Evolutionary conservation across 2,888 invertebrate species (phyloP).

Genomic region (Seira musarum): DNA sequence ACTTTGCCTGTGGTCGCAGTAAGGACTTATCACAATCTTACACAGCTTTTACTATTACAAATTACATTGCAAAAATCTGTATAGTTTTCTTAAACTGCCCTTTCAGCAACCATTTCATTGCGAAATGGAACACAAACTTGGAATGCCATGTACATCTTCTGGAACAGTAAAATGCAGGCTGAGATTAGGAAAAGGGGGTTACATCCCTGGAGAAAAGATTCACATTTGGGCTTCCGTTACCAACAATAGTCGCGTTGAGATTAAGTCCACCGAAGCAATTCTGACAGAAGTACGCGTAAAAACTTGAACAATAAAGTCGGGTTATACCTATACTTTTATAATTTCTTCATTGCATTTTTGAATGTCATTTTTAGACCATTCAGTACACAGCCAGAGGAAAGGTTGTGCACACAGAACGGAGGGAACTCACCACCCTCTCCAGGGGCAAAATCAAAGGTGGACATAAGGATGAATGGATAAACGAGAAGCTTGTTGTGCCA

Average conservation of each 20-base stretch:
- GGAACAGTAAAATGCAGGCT: slow-evolving; percentile 91
- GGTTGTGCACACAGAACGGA: slow-evolving; percentile 88
- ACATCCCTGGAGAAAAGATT: slow-evolving; percentile 94
- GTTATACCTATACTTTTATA: background rate
- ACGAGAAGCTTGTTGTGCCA: slow-evolving; percentile 91
- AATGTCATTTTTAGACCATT: slow-evolving; percentile 79
- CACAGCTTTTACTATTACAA: slow-evolving; percentile 20
- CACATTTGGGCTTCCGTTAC: slow-evolving; percentile 87
- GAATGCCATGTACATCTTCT: slow-evolving; percentile 86
- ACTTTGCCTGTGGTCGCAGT: slow-evolving; percentile 84
- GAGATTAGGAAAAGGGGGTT: slow-evolving; percentile 91
- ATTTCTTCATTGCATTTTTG: background rate
- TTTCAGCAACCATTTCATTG: slow-evolving; percentile 89
- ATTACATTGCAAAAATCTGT: slow-evolving; percentile 6
- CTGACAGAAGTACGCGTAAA: slow-evolving; percentile 81
- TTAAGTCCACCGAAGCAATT: slow-evolving; percentile 88
- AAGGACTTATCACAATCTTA: too few relatives aligned
- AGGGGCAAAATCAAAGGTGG: slow-evolving; percentile 88
- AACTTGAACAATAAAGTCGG: too few relatives aligned
- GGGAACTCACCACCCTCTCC: slow-evolving; percentile 85
- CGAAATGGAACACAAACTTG: slow-evolving; percentile 92
- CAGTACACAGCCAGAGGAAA: slow-evolving; percentile 91
- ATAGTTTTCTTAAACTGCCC: background rate
- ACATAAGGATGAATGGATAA: slow-evolving; percentile 87
- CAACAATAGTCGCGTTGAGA: slow-evolving; percentile 88